Conservation (phyloP, 2,888 invertebrate genomes). For the Ormyrus nitidulus region DNA sequence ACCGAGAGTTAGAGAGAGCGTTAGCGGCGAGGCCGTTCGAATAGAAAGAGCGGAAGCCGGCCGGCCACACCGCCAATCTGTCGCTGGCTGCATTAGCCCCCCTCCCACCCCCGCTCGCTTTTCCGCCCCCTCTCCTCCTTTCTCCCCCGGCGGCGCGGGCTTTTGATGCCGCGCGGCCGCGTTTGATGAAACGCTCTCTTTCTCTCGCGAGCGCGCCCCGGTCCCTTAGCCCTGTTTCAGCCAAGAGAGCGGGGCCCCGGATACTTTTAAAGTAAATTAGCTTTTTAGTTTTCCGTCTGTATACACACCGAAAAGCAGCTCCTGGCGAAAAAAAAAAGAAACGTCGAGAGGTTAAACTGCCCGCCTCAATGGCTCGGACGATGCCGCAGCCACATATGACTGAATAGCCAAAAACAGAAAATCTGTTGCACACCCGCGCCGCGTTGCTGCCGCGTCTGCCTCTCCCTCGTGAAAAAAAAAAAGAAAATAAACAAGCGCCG, state of each 20-base stretch:
- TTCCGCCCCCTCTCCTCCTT: slow-evolving; percentile 37
- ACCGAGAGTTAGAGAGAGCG: slow-evolving; percentile 41
- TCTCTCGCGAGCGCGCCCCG: slow-evolving; percentile 48
- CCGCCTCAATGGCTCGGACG: slow-evolving; percentile 60
- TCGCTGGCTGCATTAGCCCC: slow-evolving; percentile 74
- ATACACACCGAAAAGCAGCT: slow-evolving; percentile 67
- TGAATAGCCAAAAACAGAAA: slow-evolving; percentile 71
- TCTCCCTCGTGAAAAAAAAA: background rate
- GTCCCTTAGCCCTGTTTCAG: slow-evolving; percentile 49
- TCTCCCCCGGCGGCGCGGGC: slow-evolving; percentile 63
- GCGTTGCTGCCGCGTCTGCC: slow-evolving; percentile 45
- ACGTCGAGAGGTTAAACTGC: slow-evolving; percentile 68
- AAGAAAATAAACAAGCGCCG: slow-evolving; percentile 1
- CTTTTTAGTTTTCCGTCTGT: slow-evolving; percentile 73
- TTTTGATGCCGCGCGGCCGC: slow-evolving; percentile 66
- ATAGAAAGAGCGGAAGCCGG: slow-evolving; percentile 40
- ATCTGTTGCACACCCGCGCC: slow-evolving; percentile 61
- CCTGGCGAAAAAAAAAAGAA: slow-evolving; percentile 58
- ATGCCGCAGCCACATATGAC: slow-evolving; percentile 64
- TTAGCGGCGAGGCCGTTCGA: slow-evolving; percentile 27
- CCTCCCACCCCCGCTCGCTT: slow-evolving; percentile 42
- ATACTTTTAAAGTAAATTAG: slow-evolving; percentile 76
- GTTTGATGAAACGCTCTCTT: slow-evolving; percentile 66
- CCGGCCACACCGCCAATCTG: slow-evolving; percentile 67
- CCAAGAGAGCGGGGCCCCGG: slow-evolving; percentile 52